phyloP scores from a whole-genome alignment of 2,888 invertebrate species.

The Mylabris sibirica region DNA sequence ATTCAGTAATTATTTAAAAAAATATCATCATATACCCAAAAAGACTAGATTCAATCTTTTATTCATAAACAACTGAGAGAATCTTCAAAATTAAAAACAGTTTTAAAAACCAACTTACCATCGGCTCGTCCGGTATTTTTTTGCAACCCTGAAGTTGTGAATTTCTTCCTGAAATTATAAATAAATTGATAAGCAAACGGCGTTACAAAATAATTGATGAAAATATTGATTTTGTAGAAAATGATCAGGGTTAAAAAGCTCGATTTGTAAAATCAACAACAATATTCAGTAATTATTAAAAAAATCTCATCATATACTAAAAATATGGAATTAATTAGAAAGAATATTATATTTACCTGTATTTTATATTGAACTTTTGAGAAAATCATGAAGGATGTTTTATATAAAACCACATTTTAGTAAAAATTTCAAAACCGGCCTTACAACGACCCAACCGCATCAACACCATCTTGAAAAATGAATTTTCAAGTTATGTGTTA shows the following conservation, averaged over 20 bases:
- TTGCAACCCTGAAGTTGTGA: not conserved
- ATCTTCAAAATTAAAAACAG: not conserved
- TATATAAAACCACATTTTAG: not conserved
- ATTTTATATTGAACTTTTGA: not conserved
- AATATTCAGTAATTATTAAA: not conserved
- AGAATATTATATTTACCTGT: not conserved
- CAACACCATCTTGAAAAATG: not conserved
- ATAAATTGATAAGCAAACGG: not conserved
- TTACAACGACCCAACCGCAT: not conserved
- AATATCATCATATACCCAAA: not conserved
- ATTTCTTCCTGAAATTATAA: not conserved
- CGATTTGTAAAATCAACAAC: not conserved
- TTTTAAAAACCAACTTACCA: not conserved
- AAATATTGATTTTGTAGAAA: not conserved
- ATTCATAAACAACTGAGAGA: too few species aligned
- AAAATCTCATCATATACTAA: not conserved
- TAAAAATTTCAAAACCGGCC: not conserved
- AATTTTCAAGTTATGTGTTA: not conserved
- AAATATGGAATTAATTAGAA: not conserved
- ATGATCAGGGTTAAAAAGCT: conserved; percentile 9
- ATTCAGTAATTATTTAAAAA: not conserved
- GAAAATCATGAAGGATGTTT: not conserved
- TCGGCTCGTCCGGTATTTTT: not conserved
- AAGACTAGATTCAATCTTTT: too few species aligned
- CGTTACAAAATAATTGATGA: not conserved